These are phyloP conservation scores for Orientallactaga sibirica DNA, from an alignment of 2,797 vertebrate species.

Conservation along the genomic window DNA sequence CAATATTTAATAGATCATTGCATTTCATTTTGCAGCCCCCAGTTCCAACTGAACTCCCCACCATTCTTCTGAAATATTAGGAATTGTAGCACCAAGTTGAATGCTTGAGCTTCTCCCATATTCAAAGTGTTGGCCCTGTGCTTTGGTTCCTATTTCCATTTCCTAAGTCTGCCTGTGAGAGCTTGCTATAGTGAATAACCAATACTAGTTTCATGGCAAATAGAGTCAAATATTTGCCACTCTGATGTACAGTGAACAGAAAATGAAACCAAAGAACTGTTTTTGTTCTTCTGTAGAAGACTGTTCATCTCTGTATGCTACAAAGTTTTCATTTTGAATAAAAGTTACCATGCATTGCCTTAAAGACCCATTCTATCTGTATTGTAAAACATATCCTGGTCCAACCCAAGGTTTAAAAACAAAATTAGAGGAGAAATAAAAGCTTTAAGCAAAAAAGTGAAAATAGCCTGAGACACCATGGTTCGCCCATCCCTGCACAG, in stretches of 20 bases:
- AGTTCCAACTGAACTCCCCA: neutral
- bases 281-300: neutral
- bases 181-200: neutral
- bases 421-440: neutral
- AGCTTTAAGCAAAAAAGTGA: slow-evolving; percentile 24
- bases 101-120: neutral
- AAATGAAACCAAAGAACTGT: neutral
- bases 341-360: neutral
- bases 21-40: neutral
- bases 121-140: neutral
- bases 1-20: neutral
- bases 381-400: neutral
- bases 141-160: neutral
- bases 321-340: neutral
- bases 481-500: no score
- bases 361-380: neutral
- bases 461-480: neutral
- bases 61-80: neutral
- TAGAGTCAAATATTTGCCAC: neutral
- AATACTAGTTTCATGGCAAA: neutral
- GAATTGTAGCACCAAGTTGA: neutral
- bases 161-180: neutral
- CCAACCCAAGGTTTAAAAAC: neutral
- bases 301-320: neutral
- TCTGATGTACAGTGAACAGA: neutral